A percentile compares a stretch with the other conserved stretches of the same genome.
Evolutionary conservation across 2,113 vertebrate species (phyloP).

Genomic region (Lophochroa leadbeateri): DNA sequence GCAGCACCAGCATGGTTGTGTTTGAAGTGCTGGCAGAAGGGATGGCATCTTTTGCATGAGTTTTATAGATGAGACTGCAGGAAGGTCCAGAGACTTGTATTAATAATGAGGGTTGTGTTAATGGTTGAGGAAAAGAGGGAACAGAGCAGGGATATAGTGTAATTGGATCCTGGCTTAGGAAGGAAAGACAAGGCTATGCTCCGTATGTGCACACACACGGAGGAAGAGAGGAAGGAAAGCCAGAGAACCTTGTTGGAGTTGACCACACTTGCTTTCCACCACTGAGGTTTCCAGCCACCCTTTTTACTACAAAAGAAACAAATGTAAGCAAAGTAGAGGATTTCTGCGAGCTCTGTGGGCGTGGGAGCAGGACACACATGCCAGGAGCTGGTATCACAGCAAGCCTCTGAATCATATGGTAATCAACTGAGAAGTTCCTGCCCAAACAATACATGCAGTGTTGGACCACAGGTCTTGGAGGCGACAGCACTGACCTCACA

Average conservation of each 20-base stretch:
- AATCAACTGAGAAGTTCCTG: conserved; percentile 14
- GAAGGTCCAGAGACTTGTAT: neutral
- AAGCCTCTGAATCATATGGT: conserved; percentile 21
- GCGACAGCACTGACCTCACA: neutral
- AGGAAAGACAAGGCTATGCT: neutral
- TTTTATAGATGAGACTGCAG: neutral
- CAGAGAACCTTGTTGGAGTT: conserved; percentile 26
- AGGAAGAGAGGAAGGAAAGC: neutral
- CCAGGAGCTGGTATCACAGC: conserved; percentile 30
- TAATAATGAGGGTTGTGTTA: neutral
- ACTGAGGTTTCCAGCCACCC: conserved; percentile 3
- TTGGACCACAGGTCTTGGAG: neutral
- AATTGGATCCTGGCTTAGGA: neutral
- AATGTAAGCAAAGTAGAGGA: neutral
- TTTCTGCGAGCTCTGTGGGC: conserved; percentile 31
- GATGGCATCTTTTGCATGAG: neutral
- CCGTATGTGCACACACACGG: neutral
- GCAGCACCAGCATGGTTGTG: neutral
- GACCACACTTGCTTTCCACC: conserved; percentile 35
- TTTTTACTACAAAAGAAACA: conserved; percentile 41
- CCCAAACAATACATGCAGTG: neutral
- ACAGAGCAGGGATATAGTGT: neutral
- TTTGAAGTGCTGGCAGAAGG: neutral
- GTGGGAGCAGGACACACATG: conserved; percentile 49
- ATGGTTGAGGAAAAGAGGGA: neutral